Base-by-base conservation (phyloP, 2,113 vertebrate genomes). In the Ceyx margarethae region DNA sequence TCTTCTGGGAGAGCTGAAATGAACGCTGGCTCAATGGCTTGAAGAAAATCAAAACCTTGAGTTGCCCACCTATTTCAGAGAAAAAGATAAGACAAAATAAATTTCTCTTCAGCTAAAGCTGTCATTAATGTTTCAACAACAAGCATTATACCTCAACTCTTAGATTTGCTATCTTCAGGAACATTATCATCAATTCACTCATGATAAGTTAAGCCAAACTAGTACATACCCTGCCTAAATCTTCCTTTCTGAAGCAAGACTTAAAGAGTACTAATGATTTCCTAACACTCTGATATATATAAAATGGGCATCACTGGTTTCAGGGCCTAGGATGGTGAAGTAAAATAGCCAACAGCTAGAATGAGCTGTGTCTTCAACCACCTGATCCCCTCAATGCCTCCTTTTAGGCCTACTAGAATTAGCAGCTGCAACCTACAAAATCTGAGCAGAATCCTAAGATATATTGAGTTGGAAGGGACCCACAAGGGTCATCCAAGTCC, bases 41-140 rank as follows among this genome's bases (percentile, higher is more conserved):
- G 99, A 74, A 99, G 99, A 93, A 99, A 99, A 97, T 99, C 99
- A 97, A 99, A 99, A 61, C 99, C 99, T 97, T 99, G 99, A 88
- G 99, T 99, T 65, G 99, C 99, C 99, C 99, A 99, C 93, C 99
- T 99, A 92, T 68, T 51, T 83, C 86, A 82, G 95, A 37, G 26
- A 11, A 85, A 92, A 84, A 90, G 58, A 69, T 88, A 83, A 90
- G 56, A 67, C 14, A 81, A 82, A 87, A 80, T 87, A 0, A 85
- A 81, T 18, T 7, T 2, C 35, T 86, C 31, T 80, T 76, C 1
- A 12, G 45, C 78, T 62, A 94, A 61, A 91, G 46, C 5, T 25
- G 76, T 60, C 6, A 4, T 22, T 51, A 57, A 64, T 29, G 10
- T 57, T 65, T 79, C 42, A 80, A 33, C 16, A 43, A 67, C 17